Base-by-base conservation (phyloP, 2,888 invertebrate species). In the Hemistola chrysoprasaria region DNA sequence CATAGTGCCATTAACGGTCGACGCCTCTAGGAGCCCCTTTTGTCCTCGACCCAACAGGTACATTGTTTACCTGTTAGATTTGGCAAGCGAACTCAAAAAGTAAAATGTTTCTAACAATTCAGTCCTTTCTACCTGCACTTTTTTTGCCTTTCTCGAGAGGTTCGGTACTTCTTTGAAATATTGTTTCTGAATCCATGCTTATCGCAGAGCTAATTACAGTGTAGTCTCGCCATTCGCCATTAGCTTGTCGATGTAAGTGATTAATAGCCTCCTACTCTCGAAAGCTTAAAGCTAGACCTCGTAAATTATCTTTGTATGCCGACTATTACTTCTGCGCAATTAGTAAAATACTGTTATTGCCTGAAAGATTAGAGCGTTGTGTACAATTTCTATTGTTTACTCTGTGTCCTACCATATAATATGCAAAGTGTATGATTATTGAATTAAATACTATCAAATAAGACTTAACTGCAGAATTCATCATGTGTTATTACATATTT, bases 1-100 rank as follows among this genome's bases (percentile, higher is more conserved):
- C 76, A 78, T 75, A 78, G 73, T 65, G 69, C 78, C 71, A 86
- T 85, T 85, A 84, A 73, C 72, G 60, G 71, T 56, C 67, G 74
- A 73, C 79, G 79, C 69, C 75, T 79, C 78, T 82, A 78, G 73
- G 73, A 78, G 75, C 72, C 72, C 79, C 82, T 81, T 80, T 86
- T 87, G 85, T 86, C 82, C 83, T 77, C 73, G 40, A 62, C 16
- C 16, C 65, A 62, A 75, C 84, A 83, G 85, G 83, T 83, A 83
- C 73, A 54, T 68, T 16, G 16, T 16, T 63, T 86, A 86, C 87
- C 83, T 84, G 82, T 70, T 34, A 25, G 53, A 56, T 66, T 80
- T 67, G 78, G 70, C 65, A 68, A 78, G 72, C 65, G 58, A 60
- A n/a, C n/a, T n/a, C n/a, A n/a, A n/a, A n/a, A n/a, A n/a, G n/a